Conservation (phyloP, 2,888 invertebrate species). For the Germaria angustata region DNA sequence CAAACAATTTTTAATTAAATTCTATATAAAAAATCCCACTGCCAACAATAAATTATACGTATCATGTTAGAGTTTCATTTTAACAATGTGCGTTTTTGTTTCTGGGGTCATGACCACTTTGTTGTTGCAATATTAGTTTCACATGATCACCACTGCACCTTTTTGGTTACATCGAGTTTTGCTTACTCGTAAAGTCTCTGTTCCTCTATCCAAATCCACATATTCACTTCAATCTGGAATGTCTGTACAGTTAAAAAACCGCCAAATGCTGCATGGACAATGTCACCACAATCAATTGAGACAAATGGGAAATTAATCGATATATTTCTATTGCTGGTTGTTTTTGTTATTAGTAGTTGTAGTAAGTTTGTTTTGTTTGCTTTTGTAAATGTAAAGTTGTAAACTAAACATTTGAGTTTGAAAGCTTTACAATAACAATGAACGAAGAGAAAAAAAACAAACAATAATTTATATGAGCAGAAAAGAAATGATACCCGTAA, state of each 20-base stretch:
- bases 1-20: background rate
- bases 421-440: slow-evolving; percentile 29
- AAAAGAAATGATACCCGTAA: slow-evolving; percentile 8
- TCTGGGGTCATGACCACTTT: slow-evolving; percentile 52
- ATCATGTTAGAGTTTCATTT: no score
- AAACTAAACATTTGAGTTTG: slow-evolving; percentile 33
- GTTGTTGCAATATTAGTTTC: slow-evolving; percentile 34
- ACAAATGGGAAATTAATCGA: slow-evolving; percentile 66
- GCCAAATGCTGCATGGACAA: slow-evolving; percentile 43
- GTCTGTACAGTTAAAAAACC: slow-evolving; percentile 4
- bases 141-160: slow-evolving; percentile 58
- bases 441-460: slow-evolving; percentile 2
- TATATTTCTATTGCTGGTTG: slow-evolving; percentile 18
- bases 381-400: slow-evolving; percentile 34
- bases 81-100: slow-evolving; percentile 15
- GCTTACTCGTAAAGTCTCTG: background rate
- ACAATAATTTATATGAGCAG: slow-evolving; percentile 19
- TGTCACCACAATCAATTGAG: slow-evolving; percentile 58
- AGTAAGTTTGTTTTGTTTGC: background rate
- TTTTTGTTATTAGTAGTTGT: slow-evolving; percentile 17
- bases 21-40: background rate
- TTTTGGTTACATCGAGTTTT: slow-evolving; percentile 11
- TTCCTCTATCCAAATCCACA: background rate
- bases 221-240: slow-evolving; percentile 2
- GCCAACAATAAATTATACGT: no score